Evolutionary conservation across 2,797 vertebrate species (phyloP).

Genomic region (Ibycter americanus): DNA sequence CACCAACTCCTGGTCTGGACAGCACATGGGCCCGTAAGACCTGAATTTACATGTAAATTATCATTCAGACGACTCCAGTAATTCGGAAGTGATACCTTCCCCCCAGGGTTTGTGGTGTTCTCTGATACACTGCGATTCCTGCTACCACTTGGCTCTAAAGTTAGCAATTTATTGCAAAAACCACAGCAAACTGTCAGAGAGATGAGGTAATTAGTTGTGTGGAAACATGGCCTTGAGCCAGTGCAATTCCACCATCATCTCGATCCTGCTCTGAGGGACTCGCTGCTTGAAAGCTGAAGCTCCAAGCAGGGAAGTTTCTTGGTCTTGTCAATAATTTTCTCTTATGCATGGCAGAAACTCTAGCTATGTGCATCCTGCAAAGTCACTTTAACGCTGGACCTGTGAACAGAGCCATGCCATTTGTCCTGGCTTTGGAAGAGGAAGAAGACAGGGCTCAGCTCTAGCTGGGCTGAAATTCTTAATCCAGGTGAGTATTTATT

Average conservation of each 20-base stretch:
- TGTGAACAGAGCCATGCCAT: neutral
- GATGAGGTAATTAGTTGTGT: neutral
- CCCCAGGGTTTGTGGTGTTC: neutral
- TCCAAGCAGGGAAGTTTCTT: neutral
- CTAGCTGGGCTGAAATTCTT: neutral
- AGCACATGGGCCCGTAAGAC: neutral
- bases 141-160: neutral
- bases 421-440: neutral
- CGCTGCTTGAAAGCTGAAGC: neutral
- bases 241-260: neutral
- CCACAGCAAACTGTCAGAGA: neutral
- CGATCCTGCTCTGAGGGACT: neutral
- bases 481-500: neutral
- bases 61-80: neutral
- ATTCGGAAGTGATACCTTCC: neutral
- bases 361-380: neutral
- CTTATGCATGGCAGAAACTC: neutral
- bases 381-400: accelerated
- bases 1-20: neutral
- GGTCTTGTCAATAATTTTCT: neutral
- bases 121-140: neutral
- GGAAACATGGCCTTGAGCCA: neutral
- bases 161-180: neutral
- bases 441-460: neutral
- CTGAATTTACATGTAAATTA: neutral